phyloP scores from a whole-genome alignment of 2,113 vertebrate species.

The Benitochromis conjunctus region DNA sequence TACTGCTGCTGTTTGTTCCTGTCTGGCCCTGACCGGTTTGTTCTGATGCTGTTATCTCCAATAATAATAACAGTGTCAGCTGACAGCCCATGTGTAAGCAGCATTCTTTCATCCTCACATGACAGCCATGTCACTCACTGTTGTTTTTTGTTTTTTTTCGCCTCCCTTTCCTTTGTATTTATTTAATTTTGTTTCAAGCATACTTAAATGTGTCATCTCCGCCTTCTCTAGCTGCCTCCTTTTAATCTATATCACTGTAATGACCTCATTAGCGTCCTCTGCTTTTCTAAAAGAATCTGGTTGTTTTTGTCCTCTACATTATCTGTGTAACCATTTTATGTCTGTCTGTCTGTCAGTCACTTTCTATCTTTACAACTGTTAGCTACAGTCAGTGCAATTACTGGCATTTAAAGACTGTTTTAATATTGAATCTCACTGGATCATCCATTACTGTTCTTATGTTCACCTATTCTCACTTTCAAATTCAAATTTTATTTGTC shows the following conservation, averaged over 20 bases:
- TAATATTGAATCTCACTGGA: background rate
- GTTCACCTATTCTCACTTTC: background rate
- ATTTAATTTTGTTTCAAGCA: background rate
- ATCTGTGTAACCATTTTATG: background rate
- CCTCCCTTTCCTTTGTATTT: background rate
- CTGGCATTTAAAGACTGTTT: background rate
- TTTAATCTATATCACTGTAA: background rate
- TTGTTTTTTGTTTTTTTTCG: background rate
- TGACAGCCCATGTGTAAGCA: constrained; percentile 62
- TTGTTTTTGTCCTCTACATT: background rate
- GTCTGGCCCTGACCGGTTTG: constrained; percentile 51
- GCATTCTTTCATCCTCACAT: constrained; percentile 71
- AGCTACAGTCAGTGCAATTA: background rate
- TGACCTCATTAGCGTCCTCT: background rate
- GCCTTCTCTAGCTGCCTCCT: background rate
- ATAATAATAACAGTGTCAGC: constrained; percentile 62
- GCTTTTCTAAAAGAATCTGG: background rate
- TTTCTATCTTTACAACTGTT: background rate
- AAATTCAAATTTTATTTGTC: too few species aligned
- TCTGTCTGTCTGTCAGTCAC: background rate
- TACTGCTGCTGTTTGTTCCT: background rate
- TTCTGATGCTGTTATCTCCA: constrained; percentile 61
- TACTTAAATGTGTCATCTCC: background rate
- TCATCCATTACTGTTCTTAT: background rate
- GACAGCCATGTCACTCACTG: constrained; percentile 45